Conservation (phyloP, 2,797 vertebrate species). For the Rhadinocentrus ornatus region DNA sequence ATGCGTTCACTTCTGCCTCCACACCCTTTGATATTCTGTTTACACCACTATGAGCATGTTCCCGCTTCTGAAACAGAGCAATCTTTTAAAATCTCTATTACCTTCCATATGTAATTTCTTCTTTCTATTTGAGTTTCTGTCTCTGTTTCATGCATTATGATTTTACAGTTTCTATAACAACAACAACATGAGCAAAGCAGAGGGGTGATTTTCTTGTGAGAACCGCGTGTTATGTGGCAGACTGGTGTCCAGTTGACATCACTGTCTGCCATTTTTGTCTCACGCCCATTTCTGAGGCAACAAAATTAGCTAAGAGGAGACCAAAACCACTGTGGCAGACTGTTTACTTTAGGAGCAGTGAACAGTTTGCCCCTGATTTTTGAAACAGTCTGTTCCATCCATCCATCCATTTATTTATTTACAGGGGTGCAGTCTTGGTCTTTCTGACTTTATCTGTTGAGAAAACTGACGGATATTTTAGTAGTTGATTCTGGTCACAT, state of each 20-base stretch:
- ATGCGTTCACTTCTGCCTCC: slow-evolving; percentile 40
- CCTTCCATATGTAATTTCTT: slow-evolving; percentile 10
- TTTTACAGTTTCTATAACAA: slow-evolving; percentile 12
- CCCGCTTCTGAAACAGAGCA: slow-evolving; percentile 30
- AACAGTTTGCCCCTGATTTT: slow-evolving; percentile 25
- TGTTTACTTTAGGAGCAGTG: slow-evolving; percentile 40
- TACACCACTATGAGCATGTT: slow-evolving; percentile 37
- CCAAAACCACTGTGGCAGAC: slow-evolving; percentile 48
- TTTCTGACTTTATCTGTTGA: slow-evolving; percentile 15
- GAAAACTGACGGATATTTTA: not conserved
- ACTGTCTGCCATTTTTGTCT: slow-evolving; percentile 68
- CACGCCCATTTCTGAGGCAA: slow-evolving; percentile 58
- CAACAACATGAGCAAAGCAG: slow-evolving; percentile 3
- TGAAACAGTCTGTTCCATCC: not conserved
- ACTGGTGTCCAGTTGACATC: slow-evolving; percentile 72
- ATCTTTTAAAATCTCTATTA: slow-evolving; percentile 35
- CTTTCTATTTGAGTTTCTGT: slow-evolving; percentile 4
- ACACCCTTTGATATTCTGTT: slow-evolving; percentile 66
- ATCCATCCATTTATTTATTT: not conserved
- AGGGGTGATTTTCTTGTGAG: slow-evolving; percentile 36
- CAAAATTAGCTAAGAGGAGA: slow-evolving; percentile 51
- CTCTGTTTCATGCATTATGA: slow-evolving; percentile 6
- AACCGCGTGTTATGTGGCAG: slow-evolving; percentile 38
- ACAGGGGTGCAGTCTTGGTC: slow-evolving; percentile 17
- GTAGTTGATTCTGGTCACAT: not conserved